A percentile compares a stretch with the other conserved stretches of the same genome.
Conservation (phyloP, 2,888 invertebrate genomes). For the Acleris holmiana region DNA sequence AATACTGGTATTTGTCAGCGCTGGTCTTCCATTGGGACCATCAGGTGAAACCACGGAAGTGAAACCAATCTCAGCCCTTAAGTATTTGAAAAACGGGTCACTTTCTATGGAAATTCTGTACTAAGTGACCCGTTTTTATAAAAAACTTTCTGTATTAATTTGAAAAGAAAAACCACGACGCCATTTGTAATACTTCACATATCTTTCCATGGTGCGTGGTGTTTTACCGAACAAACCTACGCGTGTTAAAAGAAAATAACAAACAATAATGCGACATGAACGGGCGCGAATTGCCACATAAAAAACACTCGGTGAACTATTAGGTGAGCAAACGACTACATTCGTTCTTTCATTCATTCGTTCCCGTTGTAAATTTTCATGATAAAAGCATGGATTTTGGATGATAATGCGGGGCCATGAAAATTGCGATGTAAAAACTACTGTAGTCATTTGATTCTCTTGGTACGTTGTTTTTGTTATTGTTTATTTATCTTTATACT, state of each 20-base stretch:
- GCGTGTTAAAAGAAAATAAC: conserved; percentile 39
- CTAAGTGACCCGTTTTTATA: no score
- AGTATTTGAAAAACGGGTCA: no score
- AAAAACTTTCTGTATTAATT: no score
- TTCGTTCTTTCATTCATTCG: conserved; percentile 48
- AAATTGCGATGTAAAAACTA: not conserved
- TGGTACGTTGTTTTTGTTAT: no score
- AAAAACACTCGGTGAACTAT: conserved; percentile 50
- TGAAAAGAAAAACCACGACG: not conserved
- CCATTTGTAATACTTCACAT: conserved; percentile 4
- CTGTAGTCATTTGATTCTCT: no score
- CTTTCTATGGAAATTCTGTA: no score
- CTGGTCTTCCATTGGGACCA: no score
- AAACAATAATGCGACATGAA: conserved; percentile 42
- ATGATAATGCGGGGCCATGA: conserved; percentile 21
- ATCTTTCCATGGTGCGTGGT: conserved; percentile 15
- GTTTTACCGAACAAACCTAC: conserved; percentile 28
- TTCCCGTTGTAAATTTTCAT: conserved; percentile 44
- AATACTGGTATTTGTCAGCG: no score
- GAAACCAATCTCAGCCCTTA: no score
- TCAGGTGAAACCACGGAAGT: no score
- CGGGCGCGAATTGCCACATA: conserved; percentile 46
- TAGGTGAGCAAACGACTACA: conserved; percentile 52
- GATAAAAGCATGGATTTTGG: conserved; percentile 39
- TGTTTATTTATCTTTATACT: no score